These are phyloP conservation scores for Catharus minimus DNA, from an alignment of 2,113 vertebrate genomes.

Conservation along the genomic window DNA sequence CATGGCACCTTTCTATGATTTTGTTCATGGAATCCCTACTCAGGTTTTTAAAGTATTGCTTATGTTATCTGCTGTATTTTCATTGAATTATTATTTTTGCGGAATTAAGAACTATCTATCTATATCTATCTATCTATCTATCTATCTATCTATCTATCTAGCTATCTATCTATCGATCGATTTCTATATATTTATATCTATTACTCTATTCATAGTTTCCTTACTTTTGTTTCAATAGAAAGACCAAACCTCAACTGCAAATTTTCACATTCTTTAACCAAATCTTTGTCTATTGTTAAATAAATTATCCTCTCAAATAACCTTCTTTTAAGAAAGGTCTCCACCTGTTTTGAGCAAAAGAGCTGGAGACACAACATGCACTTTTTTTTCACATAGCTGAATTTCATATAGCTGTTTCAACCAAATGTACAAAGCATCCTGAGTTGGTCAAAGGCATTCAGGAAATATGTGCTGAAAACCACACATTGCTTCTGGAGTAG, in stretches of 20 bases:
- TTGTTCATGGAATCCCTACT: not conserved
- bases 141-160: not conserved
- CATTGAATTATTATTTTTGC: not conserved
- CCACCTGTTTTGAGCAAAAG: not conserved
- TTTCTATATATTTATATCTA: not conserved
- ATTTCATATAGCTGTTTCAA: not conserved
- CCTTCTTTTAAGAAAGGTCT: not conserved
- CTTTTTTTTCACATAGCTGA: not conserved
- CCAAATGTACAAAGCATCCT: not conserved
- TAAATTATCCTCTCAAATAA: not conserved
- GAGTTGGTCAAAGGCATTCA: not conserved
- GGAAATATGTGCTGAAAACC: not conserved
- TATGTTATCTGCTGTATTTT: not conserved
- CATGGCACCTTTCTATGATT: accelerated
- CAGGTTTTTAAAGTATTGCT: not conserved
- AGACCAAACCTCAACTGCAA: not conserved
- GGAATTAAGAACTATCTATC: not conserved
- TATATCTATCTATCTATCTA: not conserved
- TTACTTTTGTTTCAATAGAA: not conserved
- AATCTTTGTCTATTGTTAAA: not conserved
- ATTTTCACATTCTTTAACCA: not conserved
- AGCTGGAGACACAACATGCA: not conserved
- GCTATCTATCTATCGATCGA: not conserved
- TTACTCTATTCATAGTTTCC: not conserved
- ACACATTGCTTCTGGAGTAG: not conserved